phyloP scores from a whole-genome alignment of 2,888 invertebrate species.

The Cephus spinipes region DNA sequence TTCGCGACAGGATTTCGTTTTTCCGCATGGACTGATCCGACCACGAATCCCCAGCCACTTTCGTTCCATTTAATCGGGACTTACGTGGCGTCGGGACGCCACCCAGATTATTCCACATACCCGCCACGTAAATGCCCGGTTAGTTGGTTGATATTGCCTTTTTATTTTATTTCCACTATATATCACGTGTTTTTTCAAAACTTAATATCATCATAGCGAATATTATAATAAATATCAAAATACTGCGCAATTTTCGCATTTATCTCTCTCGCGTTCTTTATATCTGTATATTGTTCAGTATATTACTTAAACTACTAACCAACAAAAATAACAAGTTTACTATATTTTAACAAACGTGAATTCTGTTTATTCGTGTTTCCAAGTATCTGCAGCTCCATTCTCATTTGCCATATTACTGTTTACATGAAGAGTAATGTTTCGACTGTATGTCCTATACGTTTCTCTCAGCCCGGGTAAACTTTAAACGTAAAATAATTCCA shows the following conservation, averaged over 20 bases:
- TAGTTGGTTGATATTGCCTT: neutral
- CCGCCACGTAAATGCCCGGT: neutral
- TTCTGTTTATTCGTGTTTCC: neutral
- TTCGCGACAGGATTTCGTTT: neutral
- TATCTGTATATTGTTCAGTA: too few relatives aligned
- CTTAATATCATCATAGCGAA: too few relatives aligned
- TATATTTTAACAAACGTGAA: neutral
- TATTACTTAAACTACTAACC: too few relatives aligned
- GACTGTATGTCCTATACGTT: neutral
- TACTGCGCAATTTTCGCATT: too few relatives aligned
- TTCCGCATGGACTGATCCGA: neutral
- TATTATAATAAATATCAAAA: too few relatives aligned
- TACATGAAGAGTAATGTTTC: neutral
- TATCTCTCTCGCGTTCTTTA: too few relatives aligned
- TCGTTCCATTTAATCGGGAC: neutral
- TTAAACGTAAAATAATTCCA: neutral
- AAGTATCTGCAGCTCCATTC: neutral
- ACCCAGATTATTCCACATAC: neutral
- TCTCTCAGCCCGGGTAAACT: neutral
- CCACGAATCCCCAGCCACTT: neutral
- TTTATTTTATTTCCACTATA: neutral
- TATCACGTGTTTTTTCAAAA: too few relatives aligned
- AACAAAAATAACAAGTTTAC: too few relatives aligned
- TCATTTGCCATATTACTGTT: neutral
- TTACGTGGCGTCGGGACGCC: neutral